These are phyloP conservation scores for Phalacrocorax pelagicus DNA, from an alignment of 2,113 vertebrate species.

Conservation along the genomic window DNA sequence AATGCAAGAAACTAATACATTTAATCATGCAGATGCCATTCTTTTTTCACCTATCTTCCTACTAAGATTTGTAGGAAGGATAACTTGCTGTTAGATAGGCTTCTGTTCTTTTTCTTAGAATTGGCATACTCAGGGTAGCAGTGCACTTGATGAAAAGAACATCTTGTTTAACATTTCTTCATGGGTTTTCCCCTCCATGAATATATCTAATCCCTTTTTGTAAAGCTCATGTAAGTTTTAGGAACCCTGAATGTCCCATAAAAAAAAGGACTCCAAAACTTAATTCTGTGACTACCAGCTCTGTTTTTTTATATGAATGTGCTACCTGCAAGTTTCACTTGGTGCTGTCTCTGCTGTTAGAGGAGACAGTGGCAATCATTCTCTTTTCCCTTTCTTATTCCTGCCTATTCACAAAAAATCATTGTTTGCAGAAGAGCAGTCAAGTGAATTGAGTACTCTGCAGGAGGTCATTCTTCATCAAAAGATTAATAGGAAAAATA, in stretches of 20 bases:
- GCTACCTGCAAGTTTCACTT: background rate
- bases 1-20: slow-evolving; percentile 1
- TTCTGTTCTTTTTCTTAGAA: background rate
- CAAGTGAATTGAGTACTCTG: slow-evolving; percentile 34
- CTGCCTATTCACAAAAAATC: background rate
- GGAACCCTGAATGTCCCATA: background rate
- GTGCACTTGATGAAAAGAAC: background rate
- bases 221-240: background rate
- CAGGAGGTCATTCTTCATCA: slow-evolving; percentile 20
- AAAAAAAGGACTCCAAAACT: background rate
- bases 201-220: background rate
- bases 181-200: background rate
- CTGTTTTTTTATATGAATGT: background rate
- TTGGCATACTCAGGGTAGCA: background rate
- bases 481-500: slow-evolving; percentile 32
- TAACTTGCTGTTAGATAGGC: background rate
- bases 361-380: background rate
- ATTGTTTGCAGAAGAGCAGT: slow-evolving; percentile 24
- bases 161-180: background rate
- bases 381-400: background rate
- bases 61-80: background rate
- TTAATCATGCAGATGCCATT: background rate
- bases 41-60: background rate
- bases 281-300: background rate
- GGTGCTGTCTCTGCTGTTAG: background rate